phyloP scores from a whole-genome alignment of 2,113 vertebrate genomes.

The Bos taurus region ARS-UCD2.0 NC_037336.1:77620501-77621000 shows the following conservation, averaged over 20 bases:
- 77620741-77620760: not conserved
- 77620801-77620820: not conserved
- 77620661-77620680: not conserved
- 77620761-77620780: not conserved
- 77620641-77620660: not conserved
- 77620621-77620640: not conserved
- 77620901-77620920: not conserved
- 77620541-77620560: not conserved
- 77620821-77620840: not conserved
- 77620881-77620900: not conserved
- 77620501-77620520: not conserved
- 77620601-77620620: not conserved
- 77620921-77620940: not conserved
- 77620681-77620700: not conserved
- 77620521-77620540: not conserved
- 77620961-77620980: not conserved
- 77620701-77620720: not conserved
- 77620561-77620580: not conserved
- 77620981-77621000: not conserved
- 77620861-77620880: not conserved
- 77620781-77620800: not conserved
- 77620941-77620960: not conserved
- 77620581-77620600: constrained; percentile 4
- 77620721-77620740: not conserved
- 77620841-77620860: not conserved